Evolutionary conservation across 2,113 vertebrate species (phyloP), one percentile per base, ranked within the genome.

Genomic region (Chlorodrepanis virens): DNA sequence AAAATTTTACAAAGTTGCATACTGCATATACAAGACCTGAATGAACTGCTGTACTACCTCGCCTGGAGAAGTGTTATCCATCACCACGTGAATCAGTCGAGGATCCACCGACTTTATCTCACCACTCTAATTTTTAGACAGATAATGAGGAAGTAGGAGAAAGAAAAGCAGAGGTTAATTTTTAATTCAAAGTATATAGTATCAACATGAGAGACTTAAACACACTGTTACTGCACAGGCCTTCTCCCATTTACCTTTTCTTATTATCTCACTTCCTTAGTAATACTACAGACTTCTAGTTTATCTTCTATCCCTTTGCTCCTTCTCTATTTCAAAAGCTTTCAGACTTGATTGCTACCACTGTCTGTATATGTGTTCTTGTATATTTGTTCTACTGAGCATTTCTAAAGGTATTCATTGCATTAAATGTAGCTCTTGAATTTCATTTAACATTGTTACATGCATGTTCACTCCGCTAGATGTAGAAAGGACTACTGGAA

Each of bases 71-170:
- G 96, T 71, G 70, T 87, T 98, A 90, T 98, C 98, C 95, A 97
- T 97, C 98, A 99, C 99, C 92, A 99, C 99, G 50, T 99, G 99
- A 96, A 99, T 98, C 92, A 99, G 98, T 52, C 99, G 98, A 85
- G 99, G 99, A 97, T 99, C 99, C 71, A 99, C 99, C 3, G 98
- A 98, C 96, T 99, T 99, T 79, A 98, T 98, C 94, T 99, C 99
- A 86, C 98, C 98, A 92, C 97, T 99, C 99, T 99, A 78, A 12
- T 85, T 94, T 96, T 94, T 50, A 80, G 27, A 52, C 56, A 74
- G 53, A 59, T 20, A 94, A 76, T 27, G 65, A 85, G 39, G 78
- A 92, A 67, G 83, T 19, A 89, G 50, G 39, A 97, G 81, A 27
- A 75, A 61, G 39, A 69, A 77, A 79, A 92, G 12, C 50, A 50